Conservation (phyloP, 2,113 vertebrate species). For the Cichladusa arquata region DNA sequence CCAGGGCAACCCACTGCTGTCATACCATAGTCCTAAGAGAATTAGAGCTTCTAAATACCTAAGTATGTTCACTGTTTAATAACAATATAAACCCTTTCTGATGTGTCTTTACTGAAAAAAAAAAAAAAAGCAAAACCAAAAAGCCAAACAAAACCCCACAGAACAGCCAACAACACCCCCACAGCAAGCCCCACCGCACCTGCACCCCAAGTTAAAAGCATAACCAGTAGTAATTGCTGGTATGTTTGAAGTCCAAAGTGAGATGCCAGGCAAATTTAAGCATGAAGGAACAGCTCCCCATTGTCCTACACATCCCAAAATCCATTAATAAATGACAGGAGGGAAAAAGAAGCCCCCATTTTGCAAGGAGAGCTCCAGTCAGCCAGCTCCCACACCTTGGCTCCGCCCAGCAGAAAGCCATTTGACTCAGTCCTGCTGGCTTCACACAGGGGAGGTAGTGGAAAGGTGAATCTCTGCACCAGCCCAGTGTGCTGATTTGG, state of each 20-base stretch:
- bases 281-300: not conserved
- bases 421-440: not conserved
- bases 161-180: not conserved
- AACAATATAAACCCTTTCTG: not conserved
- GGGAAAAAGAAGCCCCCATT: not conserved
- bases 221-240: not conserved
- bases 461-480: not conserved
- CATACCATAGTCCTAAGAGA: not conserved
- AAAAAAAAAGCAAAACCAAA: not conserved
- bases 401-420: not conserved
- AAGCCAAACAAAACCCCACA: not conserved
- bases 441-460: fast-evolving
- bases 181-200: not conserved
- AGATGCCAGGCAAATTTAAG: not conserved
- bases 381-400: not conserved
- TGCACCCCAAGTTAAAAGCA: not conserved
- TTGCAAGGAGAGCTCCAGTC: not conserved
- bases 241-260: not conserved
- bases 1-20: not conserved
- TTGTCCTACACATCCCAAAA: not conserved
- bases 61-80: not conserved
- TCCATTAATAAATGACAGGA: not conserved
- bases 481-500: not conserved
- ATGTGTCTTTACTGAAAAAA: not conserved
- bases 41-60: not conserved